A percentile compares a stretch with the other conserved stretches of the same genome.
These are phyloP conservation scores for Myopa testacea DNA, from an alignment of 2,888 invertebrate genomes.

Conservation along the genomic window DNA sequence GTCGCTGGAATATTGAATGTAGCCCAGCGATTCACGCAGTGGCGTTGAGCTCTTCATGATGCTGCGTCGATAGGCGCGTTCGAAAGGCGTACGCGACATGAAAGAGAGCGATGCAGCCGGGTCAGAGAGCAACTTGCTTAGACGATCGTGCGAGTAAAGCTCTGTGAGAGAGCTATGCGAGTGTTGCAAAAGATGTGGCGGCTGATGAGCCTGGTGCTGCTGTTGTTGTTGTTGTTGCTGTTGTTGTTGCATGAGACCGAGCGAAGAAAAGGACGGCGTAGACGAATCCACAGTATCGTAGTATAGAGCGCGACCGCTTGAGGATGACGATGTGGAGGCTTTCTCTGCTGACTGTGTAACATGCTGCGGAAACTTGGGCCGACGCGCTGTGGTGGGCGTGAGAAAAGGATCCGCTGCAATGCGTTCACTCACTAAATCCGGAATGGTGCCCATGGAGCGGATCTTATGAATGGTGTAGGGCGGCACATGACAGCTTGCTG, in stretches of 20 bases:
- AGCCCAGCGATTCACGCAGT: slow-evolving; percentile 58
- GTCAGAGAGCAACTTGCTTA: slow-evolving; percentile 50
- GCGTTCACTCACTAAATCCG: slow-evolving; percentile 65
- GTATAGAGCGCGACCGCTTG: slow-evolving; percentile 48
- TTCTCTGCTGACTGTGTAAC: slow-evolving; percentile 60
- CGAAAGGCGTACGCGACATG: slow-evolving; percentile 67
- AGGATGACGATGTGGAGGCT: slow-evolving; percentile 48
- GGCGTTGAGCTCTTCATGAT: slow-evolving; percentile 63
- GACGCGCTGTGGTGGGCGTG: slow-evolving; percentile 65
- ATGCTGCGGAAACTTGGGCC: slow-evolving; percentile 54
- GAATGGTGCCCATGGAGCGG: slow-evolving; percentile 68
- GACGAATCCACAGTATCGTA: slow-evolving; percentile 57
- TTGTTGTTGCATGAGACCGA: background rate
- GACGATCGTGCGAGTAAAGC: slow-evolving; percentile 54
- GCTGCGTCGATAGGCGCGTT: slow-evolving; percentile 66
- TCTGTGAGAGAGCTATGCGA: slow-evolving; percentile 55
- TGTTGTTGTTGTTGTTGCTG: background rate
- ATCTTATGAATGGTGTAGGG: slow-evolving; percentile 66
- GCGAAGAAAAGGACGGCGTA: slow-evolving; percentile 27
- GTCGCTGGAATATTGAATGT: slow-evolving; percentile 50
- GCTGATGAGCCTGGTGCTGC: slow-evolving; percentile 27
- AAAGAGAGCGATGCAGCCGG: slow-evolving; percentile 54
- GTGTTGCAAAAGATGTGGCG: slow-evolving; percentile 41
- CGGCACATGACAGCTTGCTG: slow-evolving; percentile 1
- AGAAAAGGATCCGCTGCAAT: slow-evolving; percentile 66